Conservation (phyloP, 2,888 invertebrate species). For the Adineta ricciae region DNA sequence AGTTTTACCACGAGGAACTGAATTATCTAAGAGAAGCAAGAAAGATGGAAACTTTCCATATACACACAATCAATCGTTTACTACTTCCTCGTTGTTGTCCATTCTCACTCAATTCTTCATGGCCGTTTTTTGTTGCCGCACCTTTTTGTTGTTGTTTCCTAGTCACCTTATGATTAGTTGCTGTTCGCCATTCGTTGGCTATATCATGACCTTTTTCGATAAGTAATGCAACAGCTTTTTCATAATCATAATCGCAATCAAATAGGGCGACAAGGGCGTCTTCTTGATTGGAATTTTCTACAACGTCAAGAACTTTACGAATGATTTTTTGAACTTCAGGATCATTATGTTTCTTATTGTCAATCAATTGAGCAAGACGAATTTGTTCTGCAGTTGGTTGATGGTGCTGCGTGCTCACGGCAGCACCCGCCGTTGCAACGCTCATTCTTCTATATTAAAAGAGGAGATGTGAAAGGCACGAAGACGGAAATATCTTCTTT, state of each 20-base stretch:
- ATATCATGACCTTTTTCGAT: slow-evolving; percentile 9
- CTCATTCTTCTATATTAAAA: neutral
- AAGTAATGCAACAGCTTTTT: slow-evolving; percentile 9
- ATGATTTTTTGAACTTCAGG: neutral
- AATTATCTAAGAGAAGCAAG: neutral
- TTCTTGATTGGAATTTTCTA: neutral
- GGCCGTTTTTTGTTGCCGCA: neutral
- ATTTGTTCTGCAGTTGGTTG: slow-evolving; percentile 16
- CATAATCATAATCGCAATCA: slow-evolving; percentile 20
- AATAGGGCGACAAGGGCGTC: neutral
- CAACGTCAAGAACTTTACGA: neutral
- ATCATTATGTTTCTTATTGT: slow-evolving; percentile 6
- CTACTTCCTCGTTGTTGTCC: neutral
- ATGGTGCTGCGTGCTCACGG: neutral
- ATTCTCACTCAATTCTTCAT: neutral
- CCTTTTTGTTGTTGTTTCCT: neutral
- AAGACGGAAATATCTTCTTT: neutral
- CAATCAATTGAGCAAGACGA: slow-evolving; percentile 19
- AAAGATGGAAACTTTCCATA: too few relatives aligned
- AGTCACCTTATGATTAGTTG: neutral
- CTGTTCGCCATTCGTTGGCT: slow-evolving; percentile 4
- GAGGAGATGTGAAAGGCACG: neutral
- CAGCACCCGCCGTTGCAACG: neutral
- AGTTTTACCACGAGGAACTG: neutral
- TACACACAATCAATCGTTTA: neutral